Base-by-base conservation (phyloP, 2,797 vertebrate genomes). In the Sebastes taczanowskii region DNA sequence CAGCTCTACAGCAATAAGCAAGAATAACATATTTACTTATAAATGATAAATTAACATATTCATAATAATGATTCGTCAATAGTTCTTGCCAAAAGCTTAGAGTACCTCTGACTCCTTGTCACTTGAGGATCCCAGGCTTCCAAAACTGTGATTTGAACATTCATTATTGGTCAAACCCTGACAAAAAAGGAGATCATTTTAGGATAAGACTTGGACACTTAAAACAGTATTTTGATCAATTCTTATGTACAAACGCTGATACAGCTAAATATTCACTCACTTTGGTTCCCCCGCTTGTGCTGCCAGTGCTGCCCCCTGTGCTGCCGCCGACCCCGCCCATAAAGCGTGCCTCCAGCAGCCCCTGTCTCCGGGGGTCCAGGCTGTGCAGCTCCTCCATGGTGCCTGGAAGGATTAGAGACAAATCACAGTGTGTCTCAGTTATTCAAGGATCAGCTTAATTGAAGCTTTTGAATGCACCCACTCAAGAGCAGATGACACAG, bases 341-440 rank as follows among this genome's bases (percentile, higher is more conserved):
- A 89, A 99, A 99, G 86, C 98, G 96, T 58, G 98, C 98, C 94
- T 99, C 98, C 89, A 99, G 93, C 93, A 99, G 95, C 94, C 99
- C 98, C 93, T 99, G 98, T 89, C 98, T 96, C 93, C 98, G 97
- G 92, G 98, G 98, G 94, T 99, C 98, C 95, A 99, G 95, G 94
- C 98, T 99, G 93, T 99, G 97, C 96, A 99, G 98, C 92, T 99
- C 98, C 96, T 99, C 98, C 98, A 99, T 99, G 93, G 96, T 96
- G 96, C 97, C 98, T 99, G 89, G 65, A 3, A 83, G 53, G 71
- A 87, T 77, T 38, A 88, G 35, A 18, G 78, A 84, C 71, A 85
- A 81, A 32, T 76, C 76, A 86, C 74, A 85, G 22, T 16, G 27
- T 32, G 71, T 74, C 59, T 75, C 23, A 34, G 60, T 83, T 79